Percentiles rank a stretch among this genome's conserved stretches.
phyloP scores from a whole-genome alignment of 2,797 vertebrate genomes.

The Muscicapa striata region DNA sequence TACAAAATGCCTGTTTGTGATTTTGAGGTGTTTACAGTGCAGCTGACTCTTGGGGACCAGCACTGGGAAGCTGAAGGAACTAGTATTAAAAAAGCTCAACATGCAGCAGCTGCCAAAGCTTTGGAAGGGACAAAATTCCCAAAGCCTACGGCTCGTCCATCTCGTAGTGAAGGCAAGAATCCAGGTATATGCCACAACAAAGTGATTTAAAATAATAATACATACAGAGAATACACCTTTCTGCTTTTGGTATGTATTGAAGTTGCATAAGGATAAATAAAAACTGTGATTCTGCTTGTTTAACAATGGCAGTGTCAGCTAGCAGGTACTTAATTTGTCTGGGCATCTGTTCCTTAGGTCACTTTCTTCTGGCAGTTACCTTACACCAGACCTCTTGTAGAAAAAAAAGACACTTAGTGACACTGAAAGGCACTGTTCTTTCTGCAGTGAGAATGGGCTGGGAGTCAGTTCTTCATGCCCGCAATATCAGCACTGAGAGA shows the following conservation, averaged over 20 bases:
- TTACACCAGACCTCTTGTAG: not conserved
- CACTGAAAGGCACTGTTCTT: not conserved
- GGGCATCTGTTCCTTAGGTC: not conserved
- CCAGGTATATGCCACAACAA: constrained; percentile 78
- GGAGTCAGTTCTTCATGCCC: not conserved
- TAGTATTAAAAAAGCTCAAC: constrained; percentile 96
- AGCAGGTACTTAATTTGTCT: not conserved
- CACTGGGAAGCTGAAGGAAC: constrained; percentile 94
- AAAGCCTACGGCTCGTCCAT: constrained; percentile 86
- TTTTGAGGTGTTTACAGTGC: constrained; percentile 90
- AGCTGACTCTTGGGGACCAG: constrained; percentile 91
- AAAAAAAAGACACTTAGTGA: not conserved
- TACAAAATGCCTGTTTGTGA: not conserved
- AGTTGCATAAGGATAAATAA: not conserved
- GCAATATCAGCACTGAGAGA: not conserved
- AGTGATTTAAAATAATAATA: not conserved
- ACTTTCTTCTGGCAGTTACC: not conserved
- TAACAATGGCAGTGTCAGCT: not conserved
- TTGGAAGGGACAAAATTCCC: constrained; percentile 90
- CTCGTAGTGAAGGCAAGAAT: constrained; percentile 89
- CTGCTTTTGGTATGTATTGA: not conserved
- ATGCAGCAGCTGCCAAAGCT: constrained; percentile 90
- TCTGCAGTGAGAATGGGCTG: not conserved
- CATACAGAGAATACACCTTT: not conserved
- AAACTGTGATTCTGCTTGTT: not conserved